Conservation (phyloP, 2,888 invertebrate genomes). For the Tineola bisselliella region DNA sequence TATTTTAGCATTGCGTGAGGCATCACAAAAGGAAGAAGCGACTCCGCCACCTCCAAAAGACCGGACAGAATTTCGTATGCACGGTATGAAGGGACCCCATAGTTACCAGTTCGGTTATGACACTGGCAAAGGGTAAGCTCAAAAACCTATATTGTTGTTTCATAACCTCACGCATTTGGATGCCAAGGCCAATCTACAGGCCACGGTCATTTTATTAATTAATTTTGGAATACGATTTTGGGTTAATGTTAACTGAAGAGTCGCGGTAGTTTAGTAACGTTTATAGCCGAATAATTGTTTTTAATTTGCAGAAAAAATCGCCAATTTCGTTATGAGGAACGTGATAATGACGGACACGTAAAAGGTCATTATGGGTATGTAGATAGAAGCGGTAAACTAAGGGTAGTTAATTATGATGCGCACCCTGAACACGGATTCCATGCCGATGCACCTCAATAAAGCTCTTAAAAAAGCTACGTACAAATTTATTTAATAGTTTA, state of each 20-base stretch:
- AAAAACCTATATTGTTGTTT: background rate
- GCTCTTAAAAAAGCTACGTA: background rate
- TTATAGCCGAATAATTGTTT: too few species aligned
- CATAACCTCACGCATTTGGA: too few species aligned
- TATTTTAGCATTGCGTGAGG: conserved; percentile 14
- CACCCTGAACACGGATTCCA: conserved; percentile 77
- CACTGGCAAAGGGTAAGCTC: conserved; percentile 80
- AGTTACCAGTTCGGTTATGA: conserved; percentile 87
- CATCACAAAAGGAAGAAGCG: conserved; percentile 21
- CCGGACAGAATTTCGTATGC: conserved; percentile 80
- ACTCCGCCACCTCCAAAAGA: conserved; percentile 41
- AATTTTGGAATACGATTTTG: too few species aligned
- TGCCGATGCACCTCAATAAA: conserved; percentile 40
- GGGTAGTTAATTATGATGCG: conserved; percentile 79
- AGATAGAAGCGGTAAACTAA: conserved; percentile 79
- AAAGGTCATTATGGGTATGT: conserved; percentile 84
- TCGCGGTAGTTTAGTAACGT: too few species aligned
- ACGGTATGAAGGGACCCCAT: conserved; percentile 83
- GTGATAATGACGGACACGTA: conserved; percentile 78
- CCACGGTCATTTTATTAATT: too few species aligned
- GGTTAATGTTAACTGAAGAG: too few species aligned
- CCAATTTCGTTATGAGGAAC: conserved; percentile 83
- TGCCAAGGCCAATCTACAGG: too few species aligned
- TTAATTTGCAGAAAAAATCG: conserved; percentile 75
- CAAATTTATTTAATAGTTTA: background rate